phyloP scores from a whole-genome alignment of 2,113 vertebrate species.

The Platycercus adscitus region DNA sequence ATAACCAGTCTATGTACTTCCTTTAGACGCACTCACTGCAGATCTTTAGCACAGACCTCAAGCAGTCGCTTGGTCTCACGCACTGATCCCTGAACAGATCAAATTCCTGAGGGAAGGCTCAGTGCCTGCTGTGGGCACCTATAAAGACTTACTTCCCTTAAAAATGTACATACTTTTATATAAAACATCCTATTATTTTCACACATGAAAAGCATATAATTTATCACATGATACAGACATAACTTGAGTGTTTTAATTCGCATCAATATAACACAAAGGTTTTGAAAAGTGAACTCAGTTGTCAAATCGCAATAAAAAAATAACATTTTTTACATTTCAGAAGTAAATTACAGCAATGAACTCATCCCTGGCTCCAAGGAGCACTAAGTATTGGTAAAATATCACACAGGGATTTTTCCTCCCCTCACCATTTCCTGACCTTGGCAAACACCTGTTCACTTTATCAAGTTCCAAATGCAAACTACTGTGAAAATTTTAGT shows the following conservation, averaged over 20 bases:
- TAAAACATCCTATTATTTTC: neutral
- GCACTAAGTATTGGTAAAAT: neutral
- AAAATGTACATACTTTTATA: neutral
- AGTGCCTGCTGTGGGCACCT: neutral
- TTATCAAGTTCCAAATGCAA: neutral
- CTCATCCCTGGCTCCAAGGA: neutral
- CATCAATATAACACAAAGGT: neutral
- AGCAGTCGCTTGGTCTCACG: accelerated
- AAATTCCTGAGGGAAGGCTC: neutral
- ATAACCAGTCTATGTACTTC: neutral
- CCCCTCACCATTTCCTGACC: neutral
- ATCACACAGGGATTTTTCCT: neutral
- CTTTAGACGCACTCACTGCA: neutral
- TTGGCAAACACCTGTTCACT: neutral
- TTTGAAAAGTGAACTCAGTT: neutral
- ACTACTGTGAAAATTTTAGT: neutral
- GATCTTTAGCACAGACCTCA: neutral
- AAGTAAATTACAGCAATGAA: neutral
- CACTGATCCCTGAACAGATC: neutral
- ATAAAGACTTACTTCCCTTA: neutral
- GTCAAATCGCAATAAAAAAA: neutral
- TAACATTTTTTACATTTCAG: neutral
- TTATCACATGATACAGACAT: neutral
- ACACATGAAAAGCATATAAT: neutral
- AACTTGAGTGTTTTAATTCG: neutral